Evolutionary conservation across 2,797 vertebrate genomes (phyloP), one percentile per base, ranked within the genome.

Genomic region (Hafferia zeledoni): DNA sequence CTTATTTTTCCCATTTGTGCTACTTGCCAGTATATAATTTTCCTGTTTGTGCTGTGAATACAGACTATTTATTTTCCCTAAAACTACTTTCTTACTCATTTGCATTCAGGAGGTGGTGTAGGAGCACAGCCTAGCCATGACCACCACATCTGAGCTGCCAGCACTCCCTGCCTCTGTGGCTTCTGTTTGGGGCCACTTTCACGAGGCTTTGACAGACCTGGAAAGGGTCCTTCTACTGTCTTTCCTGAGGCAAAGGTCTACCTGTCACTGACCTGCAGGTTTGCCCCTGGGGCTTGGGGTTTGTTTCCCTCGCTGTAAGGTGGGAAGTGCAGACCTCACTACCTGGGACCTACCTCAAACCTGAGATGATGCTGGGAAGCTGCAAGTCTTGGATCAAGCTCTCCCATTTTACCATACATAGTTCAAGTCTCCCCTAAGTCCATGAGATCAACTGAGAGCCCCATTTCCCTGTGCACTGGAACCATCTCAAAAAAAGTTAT

Each of bases 31-130:
- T 65, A 56, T 50, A 64, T 71, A 77, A 92, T 92, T 90, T 92
- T 80, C 55, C 30, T 33, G 7, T 56, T 78, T 81, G 39, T 89
- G 76, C 76, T 80, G 35, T 80, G 87, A 93, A 94, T 81, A 83
- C 23, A 85, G 43, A 83, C 46, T 78, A 52, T 50, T 64, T 8
- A 13, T 74, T 93, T 89, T 39, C 27, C 33, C 30, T 81, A 49
- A 52, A 93, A 85, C 18, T 71, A 13, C 64, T 65, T 87, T 68
- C 63, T 89, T 61, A 52, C 9, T 30, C 31, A 10, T 74, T 78
- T 83, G 46, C 50, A 88, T 81, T 64, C 71, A 60, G 69, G 30
- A 61, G 46, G 9, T 67, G 52, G 50, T 44, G 52, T 52, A 53
- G 50, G 35, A 61, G 30, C 81, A 81, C 28, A 72, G 14, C 50